Evolutionary conservation across 64 coral and sea anemone species (phyloP).

Genomic region (Pocillopora verrucosa): DNA sequence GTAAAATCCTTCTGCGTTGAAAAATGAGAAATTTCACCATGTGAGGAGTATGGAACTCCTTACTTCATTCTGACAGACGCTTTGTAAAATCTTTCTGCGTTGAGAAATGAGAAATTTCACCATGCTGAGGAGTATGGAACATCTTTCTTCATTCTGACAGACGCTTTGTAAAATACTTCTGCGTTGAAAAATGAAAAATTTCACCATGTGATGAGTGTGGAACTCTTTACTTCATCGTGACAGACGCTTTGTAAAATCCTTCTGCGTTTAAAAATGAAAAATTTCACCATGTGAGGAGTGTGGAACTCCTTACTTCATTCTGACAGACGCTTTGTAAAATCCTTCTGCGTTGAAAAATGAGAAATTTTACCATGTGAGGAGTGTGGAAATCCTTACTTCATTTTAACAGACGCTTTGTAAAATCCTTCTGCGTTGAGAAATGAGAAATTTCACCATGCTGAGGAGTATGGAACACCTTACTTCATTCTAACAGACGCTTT

Average conservation of each 20-base stretch:
- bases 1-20: conserved; percentile 60
- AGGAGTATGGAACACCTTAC: no score
- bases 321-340: conserved; percentile 61
- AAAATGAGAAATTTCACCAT: conserved; percentile 2
- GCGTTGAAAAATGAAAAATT: conserved; percentile 39
- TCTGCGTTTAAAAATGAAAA: conserved; percentile 46
- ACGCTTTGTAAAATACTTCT: conserved; percentile 66
- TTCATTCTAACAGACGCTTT: conserved; percentile 49
- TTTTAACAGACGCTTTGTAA: conserved; percentile 55
- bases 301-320: no score
- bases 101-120: conserved; percentile 30
- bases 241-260: conserved; percentile 64
- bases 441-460: not conserved
- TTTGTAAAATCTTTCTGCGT: conserved; percentile 58
- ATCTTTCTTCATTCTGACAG: conserved; percentile 25
- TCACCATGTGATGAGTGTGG: no score
- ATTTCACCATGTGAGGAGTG: no score
- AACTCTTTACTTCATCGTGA: no score
- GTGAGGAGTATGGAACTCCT: no score
- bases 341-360: conserved; percentile 56
- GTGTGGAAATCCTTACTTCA: no score
- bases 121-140: no score
- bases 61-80: conserved; percentile 38
- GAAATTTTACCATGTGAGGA: no score
- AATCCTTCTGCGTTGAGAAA: conserved; percentile 58